phyloP scores from a whole-genome alignment of 2,888 invertebrate genomes.

The Nephrotoma appendiculata region DNA sequence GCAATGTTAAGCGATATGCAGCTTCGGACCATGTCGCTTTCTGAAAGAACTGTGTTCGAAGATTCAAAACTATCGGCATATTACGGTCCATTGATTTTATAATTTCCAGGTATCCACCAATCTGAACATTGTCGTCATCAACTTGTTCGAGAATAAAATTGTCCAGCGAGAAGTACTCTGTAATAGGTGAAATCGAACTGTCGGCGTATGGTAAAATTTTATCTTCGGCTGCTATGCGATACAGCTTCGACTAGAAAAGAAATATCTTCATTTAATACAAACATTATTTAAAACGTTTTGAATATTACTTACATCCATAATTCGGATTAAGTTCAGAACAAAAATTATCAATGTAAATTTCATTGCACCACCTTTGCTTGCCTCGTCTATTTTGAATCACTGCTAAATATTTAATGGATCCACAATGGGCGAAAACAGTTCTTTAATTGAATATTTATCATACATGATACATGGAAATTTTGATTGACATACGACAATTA shows the following conservation, averaged over 20 bases:
- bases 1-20: background rate
- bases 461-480: too few species aligned
- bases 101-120: background rate
- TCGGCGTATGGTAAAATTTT: background rate
- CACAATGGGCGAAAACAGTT: too few species aligned
- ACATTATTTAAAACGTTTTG: background rate
- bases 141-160: background rate
- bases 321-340: background rate
- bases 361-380: background rate
- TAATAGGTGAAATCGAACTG: background rate
- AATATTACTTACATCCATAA: background rate
- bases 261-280: background rate
- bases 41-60: background rate
- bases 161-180: background rate
- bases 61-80: background rate
- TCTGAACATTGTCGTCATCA: background rate
- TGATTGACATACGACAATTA: too few species aligned
- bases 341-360: background rate
- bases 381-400: background rate
- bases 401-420: too few species aligned
- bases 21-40: background rate
- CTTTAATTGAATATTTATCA: too few species aligned
- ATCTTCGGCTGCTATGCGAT: background rate
- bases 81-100: background rate
- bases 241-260: background rate